Evolutionary conservation across 2,113 vertebrate species (phyloP).

Genomic region (Bucco capensis): DNA sequence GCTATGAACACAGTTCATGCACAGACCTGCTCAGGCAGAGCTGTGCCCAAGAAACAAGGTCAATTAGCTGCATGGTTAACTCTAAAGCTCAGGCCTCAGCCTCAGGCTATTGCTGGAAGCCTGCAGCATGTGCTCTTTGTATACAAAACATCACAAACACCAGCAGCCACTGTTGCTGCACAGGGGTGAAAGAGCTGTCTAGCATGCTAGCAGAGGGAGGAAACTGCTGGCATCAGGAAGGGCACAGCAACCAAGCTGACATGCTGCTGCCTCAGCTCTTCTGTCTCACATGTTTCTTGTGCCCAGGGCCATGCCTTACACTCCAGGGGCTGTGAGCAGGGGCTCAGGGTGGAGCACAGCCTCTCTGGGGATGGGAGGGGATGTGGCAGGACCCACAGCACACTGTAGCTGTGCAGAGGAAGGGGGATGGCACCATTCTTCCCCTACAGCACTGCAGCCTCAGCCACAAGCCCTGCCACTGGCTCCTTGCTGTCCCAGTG

Average conservation of each 20-base stretch:
- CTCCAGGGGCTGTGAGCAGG: neutral
- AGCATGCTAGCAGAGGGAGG: neutral
- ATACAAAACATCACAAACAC: neutral
- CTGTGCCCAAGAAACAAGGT: rapidly evolving
- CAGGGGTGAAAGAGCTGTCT: rapidly evolving
- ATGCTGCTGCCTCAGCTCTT: rapidly evolving
- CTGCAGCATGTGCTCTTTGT: rapidly evolving
- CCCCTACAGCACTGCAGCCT: neutral
- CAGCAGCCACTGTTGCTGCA: rapidly evolving
- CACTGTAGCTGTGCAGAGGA: neutral
- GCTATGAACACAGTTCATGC: neutral
- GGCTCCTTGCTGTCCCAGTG: neutral
- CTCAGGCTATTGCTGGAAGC: neutral
- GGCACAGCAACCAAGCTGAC: rapidly evolving
- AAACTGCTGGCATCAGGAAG: neutral
- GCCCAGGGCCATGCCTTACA: rapidly evolving
- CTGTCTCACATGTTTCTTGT: neutral
- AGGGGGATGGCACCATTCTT: rapidly evolving
- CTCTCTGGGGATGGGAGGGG: rapidly evolving
- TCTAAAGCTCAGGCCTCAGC: too few species aligned
- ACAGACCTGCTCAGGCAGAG: neutral
- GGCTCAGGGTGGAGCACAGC: rapidly evolving
- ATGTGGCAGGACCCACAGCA: neutral
- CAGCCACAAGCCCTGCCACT: neutral
- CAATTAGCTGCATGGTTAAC: rapidly evolving